A percentile compares a stretch with the other conserved stretches of the same genome.
Evolutionary conservation across 2,797 vertebrate species (phyloP).

Genomic region (Buphagus erythrorhynchus): DNA sequence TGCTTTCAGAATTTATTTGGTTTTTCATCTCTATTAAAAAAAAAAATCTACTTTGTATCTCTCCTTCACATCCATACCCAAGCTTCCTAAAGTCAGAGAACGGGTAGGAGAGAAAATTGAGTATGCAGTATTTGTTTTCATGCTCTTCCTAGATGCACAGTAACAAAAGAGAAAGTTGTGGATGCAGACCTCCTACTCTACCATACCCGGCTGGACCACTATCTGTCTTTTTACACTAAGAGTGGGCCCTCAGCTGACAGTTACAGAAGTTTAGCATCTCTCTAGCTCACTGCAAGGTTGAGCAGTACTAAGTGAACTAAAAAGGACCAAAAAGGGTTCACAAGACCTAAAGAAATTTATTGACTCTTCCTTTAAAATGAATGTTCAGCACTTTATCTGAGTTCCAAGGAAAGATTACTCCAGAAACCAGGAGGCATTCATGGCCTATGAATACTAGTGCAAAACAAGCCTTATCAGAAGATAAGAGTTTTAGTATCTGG

Average conservation of each 20-base stretch:
- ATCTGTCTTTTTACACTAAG: background rate
- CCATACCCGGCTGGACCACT: background rate
- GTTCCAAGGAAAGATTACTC: background rate
- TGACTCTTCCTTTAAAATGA: background rate
- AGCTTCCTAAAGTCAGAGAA: background rate
- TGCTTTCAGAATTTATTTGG: background rate
- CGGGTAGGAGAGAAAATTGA: background rate
- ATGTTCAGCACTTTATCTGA: background rate
- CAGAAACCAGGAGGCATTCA: background rate
- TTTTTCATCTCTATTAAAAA: background rate
- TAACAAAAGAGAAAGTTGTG: background rate
- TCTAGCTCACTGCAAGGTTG: background rate
- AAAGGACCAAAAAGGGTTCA: background rate
- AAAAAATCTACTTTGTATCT: background rate
- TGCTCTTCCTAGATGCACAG: background rate
- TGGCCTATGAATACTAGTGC: background rate
- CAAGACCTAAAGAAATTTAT: background rate
- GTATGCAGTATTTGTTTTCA: background rate
- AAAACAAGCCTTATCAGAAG: background rate
- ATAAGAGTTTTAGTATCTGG: background rate
- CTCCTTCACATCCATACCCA: background rate
- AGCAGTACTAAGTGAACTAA: background rate
- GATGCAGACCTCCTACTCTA: background rate
- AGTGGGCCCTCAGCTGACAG: background rate
- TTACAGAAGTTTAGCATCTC: background rate